Conservation (phyloP, 2,797 vertebrate genomes). For the Chiloscyllium punctatum region DNA sequence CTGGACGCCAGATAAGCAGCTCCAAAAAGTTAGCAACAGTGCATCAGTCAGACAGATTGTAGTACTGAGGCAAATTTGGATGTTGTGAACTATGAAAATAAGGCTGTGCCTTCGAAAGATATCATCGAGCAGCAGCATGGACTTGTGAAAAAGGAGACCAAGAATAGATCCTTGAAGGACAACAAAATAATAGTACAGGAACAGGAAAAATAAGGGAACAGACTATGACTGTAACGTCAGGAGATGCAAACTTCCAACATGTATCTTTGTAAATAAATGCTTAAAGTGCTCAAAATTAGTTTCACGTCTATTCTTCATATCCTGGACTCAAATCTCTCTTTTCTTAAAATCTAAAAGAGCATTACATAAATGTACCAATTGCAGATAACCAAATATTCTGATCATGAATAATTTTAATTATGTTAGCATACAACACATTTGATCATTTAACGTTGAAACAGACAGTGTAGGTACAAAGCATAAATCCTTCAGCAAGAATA, state of each 20-base stretch:
- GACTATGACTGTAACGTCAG: not conserved
- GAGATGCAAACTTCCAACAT: not conserved
- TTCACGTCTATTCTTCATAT: not conserved
- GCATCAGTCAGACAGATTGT: not conserved
- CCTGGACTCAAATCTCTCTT: not conserved
- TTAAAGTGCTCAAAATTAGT: not conserved
- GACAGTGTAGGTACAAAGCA: too few species aligned
- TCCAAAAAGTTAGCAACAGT: not conserved
- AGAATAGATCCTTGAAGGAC: not conserved
- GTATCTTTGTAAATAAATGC: not conserved
- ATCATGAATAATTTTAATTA: not conserved
- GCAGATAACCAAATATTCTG: constrained; percentile 33
- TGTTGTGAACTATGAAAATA: not conserved
- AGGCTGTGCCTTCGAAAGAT: not conserved
- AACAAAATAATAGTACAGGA: not conserved
- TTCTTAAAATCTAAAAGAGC: not conserved
- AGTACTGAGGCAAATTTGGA: not conserved
- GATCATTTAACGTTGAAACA: not conserved
- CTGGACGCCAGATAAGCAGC: not conserved
- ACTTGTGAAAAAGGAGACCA: not conserved
- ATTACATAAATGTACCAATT: constrained; percentile 36
- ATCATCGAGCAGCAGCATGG: not conserved
- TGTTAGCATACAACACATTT: not conserved
- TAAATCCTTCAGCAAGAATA: constrained; percentile 38
- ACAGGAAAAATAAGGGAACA: not conserved